Conservation (phyloP, 2,888 invertebrate genomes). For the Tipula lateralis region DNA sequence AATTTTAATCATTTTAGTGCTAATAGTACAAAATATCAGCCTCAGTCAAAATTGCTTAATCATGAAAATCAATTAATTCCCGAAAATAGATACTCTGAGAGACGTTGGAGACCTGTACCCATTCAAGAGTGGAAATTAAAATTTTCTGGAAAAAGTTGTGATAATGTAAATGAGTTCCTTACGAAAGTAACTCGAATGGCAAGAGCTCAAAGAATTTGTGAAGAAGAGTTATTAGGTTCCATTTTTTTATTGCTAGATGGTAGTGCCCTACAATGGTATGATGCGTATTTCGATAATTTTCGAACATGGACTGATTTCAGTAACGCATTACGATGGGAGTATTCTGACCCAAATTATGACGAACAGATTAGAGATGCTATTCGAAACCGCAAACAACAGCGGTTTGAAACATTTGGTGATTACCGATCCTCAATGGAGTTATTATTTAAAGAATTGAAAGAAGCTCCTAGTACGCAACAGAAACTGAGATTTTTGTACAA, state of each 20-base stretch:
- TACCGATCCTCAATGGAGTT: neutral
- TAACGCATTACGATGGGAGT: neutral
- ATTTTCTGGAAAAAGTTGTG: neutral
- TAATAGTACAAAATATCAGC: no score
- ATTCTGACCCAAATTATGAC: neutral
- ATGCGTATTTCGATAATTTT: neutral
- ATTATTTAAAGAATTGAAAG: neutral
- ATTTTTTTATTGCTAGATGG: neutral
- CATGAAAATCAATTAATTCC: neutral
- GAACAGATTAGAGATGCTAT: neutral
- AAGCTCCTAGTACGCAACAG: neutral
- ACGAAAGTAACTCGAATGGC: neutral
- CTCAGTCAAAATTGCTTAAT: neutral
- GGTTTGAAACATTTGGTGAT: neutral
- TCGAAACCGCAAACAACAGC: neutral
- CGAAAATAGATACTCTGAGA: neutral
- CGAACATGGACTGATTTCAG: neutral
- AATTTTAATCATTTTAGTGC: no score
- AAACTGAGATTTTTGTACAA: neutral
- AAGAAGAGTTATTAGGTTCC: neutral
- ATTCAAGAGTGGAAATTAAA: constrained; percentile 20
- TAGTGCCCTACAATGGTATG: neutral
- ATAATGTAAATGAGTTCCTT: neutral
- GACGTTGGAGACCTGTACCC: neutral
- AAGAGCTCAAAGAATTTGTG: neutral